phyloP scores from a whole-genome alignment of 2,113 vertebrate species.

The Gallinago jamesoni region DNA sequence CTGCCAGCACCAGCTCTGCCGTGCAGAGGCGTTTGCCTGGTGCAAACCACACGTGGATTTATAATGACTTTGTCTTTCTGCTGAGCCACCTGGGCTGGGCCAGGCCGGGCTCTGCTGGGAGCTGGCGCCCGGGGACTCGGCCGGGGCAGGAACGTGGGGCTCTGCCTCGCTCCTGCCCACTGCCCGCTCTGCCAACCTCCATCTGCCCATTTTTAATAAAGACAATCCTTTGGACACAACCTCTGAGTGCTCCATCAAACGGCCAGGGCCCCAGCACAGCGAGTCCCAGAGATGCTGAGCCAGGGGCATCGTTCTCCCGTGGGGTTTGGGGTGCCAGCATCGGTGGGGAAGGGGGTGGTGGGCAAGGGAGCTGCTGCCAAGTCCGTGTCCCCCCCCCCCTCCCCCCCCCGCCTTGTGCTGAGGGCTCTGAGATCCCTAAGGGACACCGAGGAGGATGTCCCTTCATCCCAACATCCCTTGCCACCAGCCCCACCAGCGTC shows the following conservation, averaged over 20 bases:
- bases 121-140: background rate
- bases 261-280: accelerated
- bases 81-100: background rate
- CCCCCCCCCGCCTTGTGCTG: background rate
- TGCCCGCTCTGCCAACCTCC: background rate
- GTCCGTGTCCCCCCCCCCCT: too few species aligned
- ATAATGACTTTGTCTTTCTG: background rate
- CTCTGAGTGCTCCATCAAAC: background rate
- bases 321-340: accelerated
- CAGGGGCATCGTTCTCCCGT: accelerated
- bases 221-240: background rate
- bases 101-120: background rate
- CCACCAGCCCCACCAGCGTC: background rate
- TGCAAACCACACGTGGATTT: background rate
- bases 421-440: background rate
- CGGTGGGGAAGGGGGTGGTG: background rate
- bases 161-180: background rate
- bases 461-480: background rate
- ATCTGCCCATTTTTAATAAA: constrained; percentile 42
- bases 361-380: background rate
- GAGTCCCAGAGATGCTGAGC: too few species aligned
- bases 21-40: background rate
- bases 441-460: background rate
- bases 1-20: background rate
- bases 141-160: accelerated